Conservation (phyloP, 2,888 invertebrate species). For the Atherix ibis region DNA sequence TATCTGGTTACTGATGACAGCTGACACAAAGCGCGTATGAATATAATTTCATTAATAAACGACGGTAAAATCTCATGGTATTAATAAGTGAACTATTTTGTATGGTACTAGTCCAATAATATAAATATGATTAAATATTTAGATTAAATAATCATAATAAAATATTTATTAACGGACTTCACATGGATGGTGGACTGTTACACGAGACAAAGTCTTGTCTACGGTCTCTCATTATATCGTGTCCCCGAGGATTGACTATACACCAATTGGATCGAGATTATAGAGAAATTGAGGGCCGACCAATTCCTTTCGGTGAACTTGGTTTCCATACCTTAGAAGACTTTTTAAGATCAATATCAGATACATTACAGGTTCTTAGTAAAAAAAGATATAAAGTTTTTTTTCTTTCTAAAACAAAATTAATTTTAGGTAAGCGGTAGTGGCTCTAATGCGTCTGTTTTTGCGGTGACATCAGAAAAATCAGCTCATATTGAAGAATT, state of each 20-base stretch:
- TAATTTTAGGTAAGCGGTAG: constrained; percentile 6
- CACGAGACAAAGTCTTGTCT: constrained; percentile 8
- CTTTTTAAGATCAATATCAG: constrained; percentile 8
- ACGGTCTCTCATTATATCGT: constrained; percentile 9
- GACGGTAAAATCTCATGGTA: too few relatives aligned
- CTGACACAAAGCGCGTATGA: too few relatives aligned
- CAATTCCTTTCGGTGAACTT: constrained; percentile 8
- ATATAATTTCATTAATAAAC: too few relatives aligned
- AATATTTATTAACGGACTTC: too few relatives aligned
- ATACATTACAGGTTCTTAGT: constrained; percentile 11
- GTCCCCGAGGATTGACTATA: constrained; percentile 9
- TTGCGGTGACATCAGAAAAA: constrained; percentile 13
- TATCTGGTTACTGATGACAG: too few relatives aligned
- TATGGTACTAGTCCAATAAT: too few relatives aligned
- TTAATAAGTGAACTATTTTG: too few relatives aligned
- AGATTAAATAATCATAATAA: too few relatives aligned
- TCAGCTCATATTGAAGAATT: constrained; percentile 13
- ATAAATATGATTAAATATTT: too few relatives aligned
- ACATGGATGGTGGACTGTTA: constrained; percentile 7
- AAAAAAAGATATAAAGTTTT: neutral
- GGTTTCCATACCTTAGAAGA: constrained; percentile 9
- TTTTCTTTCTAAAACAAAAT: neutral
- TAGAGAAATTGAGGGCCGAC: constrained; percentile 6
- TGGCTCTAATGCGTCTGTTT: constrained; percentile 6
- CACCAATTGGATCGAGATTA: constrained; percentile 9